phyloP scores from a whole-genome alignment of 2,113 vertebrate species.

The Vanacampus margaritifer region DNA sequence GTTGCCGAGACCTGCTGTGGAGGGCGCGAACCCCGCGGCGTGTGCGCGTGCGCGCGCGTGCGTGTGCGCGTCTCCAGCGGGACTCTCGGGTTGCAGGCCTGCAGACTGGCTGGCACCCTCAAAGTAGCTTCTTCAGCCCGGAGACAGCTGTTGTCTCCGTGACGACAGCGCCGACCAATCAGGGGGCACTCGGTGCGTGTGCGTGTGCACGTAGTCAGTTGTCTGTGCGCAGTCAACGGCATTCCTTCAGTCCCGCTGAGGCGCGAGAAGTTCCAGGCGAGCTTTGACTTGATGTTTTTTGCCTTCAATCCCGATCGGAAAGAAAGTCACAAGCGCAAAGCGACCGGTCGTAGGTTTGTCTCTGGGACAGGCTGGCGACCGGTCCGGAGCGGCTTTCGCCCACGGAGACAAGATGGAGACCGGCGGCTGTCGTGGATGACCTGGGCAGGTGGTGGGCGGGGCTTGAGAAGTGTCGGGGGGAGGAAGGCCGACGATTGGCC shows the following conservation, averaged over 20 bases:
- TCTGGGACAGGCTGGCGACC: not conserved
- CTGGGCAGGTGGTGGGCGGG: no score
- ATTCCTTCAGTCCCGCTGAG: slow-evolving; percentile 66
- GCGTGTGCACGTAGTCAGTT: slow-evolving; percentile 56
- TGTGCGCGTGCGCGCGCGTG: not conserved
- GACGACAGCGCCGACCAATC: slow-evolving; percentile 72
- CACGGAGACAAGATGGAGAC: not conserved
- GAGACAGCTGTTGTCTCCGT: slow-evolving; percentile 78
- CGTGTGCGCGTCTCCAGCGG: slow-evolving; percentile 52
- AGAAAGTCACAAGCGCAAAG: no score
- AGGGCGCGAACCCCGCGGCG: slow-evolving; percentile 38
- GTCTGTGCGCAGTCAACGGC: slow-evolving; percentile 77
- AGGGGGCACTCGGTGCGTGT: slow-evolving; percentile 14
- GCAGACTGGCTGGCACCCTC: slow-evolving; percentile 88
- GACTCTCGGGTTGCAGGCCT: slow-evolving; percentile 79
- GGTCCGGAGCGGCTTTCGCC: no score
- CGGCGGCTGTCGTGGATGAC: not conserved
- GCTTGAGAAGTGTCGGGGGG: not conserved
- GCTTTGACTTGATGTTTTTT: slow-evolving; percentile 1
- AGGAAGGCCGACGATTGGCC: not conserved
- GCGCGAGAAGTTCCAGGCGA: slow-evolving; percentile 34
- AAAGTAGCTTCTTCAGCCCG: slow-evolving; percentile 79
- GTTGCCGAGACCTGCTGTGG: slow-evolving; percentile 28
- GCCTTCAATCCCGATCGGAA: not conserved
- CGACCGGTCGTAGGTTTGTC: not conserved